These are phyloP conservation scores for Girardinichthys multiradiatus DNA, from an alignment of 2,113 vertebrate species.

Conservation along the genomic window DNA sequence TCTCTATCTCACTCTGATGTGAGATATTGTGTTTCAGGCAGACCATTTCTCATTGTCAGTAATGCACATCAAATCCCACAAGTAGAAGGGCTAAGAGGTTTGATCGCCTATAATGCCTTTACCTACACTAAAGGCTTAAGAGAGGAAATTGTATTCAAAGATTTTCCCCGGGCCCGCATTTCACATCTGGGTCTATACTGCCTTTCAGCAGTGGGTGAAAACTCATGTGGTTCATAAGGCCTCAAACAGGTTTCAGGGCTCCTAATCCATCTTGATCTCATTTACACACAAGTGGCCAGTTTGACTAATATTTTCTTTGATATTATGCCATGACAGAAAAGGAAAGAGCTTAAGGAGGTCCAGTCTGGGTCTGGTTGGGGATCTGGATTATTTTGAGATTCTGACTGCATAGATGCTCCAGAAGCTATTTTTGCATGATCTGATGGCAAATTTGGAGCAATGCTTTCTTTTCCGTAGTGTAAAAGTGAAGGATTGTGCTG, in stretches of 20 bases:
- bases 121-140: slow-evolving; percentile 73
- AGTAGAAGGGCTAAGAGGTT: slow-evolving; percentile 76
- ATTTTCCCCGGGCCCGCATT: slow-evolving; percentile 48
- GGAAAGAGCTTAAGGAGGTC: slow-evolving; percentile 45
- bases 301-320: slow-evolving; percentile 81
- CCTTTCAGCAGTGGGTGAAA: slow-evolving; percentile 65
- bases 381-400: slow-evolving; percentile 64
- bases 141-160: slow-evolving; percentile 79
- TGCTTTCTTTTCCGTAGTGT: slow-evolving; percentile 69
- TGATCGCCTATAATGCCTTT: slow-evolving; percentile 77
- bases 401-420: slow-evolving; percentile 33
- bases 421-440: slow-evolving; percentile 40
- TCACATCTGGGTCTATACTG: slow-evolving; percentile 67
- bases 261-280: slow-evolving; percentile 80
- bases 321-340: slow-evolving; percentile 61
- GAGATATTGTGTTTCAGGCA: slow-evolving; percentile 81
- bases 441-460: slow-evolving; percentile 56
- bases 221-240: slow-evolving; percentile 60
- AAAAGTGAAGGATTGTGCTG: slow-evolving; percentile 59
- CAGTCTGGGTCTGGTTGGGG: slow-evolving; percentile 41
- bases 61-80: slow-evolving; percentile 80
- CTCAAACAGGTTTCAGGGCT: slow-evolving; percentile 74
- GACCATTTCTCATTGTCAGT: slow-evolving; percentile 83
- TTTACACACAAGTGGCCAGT: slow-evolving; percentile 75
- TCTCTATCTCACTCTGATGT: slow-evolving; percentile 64